phyloP scores from a whole-genome alignment of 1,140 invertebrate species.

The Holcopasites calliopsidis region DNA sequence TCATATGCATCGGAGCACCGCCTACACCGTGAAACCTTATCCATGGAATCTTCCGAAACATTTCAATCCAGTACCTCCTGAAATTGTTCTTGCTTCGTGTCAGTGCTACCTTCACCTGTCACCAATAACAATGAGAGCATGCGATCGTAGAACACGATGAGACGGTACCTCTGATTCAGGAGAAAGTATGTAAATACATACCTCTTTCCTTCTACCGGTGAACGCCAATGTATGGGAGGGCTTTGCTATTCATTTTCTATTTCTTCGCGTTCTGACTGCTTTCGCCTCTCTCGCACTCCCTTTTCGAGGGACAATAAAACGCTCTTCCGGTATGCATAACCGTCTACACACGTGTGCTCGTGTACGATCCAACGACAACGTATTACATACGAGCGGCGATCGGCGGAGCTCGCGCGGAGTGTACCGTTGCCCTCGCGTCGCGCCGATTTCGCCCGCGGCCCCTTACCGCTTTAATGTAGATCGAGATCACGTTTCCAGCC shows the following conservation, averaged over 20 bases:
- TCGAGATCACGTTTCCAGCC: constrained; percentile 61
- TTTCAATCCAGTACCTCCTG: too few relatives aligned
- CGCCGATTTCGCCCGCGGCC: constrained; percentile 28
- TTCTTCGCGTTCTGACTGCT: constrained; percentile 23
- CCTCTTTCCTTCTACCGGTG: constrained; percentile 9
- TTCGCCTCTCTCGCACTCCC: constrained; percentile 19
- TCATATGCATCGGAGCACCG: too few relatives aligned
- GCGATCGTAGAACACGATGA: constrained; percentile 20
- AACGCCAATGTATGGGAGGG: constrained; percentile 24
- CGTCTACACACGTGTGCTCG: neutral
- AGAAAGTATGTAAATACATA: constrained; percentile 50
- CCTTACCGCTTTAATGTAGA: constrained; percentile 23
- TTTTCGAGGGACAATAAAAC: constrained; percentile 42
- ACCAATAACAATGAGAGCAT: constrained; percentile 3
- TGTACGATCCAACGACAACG: constrained; percentile 13
- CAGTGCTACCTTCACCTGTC: neutral
- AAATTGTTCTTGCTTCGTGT: neutral
- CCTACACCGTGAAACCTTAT: too few relatives aligned
- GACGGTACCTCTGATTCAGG: constrained; percentile 32
- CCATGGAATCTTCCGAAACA: too few relatives aligned
- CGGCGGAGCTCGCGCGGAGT: constrained; percentile 26
- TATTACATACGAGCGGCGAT: constrained; percentile 40
- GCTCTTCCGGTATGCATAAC: neutral
- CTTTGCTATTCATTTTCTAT: constrained; percentile 57
- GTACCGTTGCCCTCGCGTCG: constrained; percentile 53